Base-by-base conservation (phyloP, 1,140 invertebrate genomes). In the Drosophila gunungcola region DNA sequence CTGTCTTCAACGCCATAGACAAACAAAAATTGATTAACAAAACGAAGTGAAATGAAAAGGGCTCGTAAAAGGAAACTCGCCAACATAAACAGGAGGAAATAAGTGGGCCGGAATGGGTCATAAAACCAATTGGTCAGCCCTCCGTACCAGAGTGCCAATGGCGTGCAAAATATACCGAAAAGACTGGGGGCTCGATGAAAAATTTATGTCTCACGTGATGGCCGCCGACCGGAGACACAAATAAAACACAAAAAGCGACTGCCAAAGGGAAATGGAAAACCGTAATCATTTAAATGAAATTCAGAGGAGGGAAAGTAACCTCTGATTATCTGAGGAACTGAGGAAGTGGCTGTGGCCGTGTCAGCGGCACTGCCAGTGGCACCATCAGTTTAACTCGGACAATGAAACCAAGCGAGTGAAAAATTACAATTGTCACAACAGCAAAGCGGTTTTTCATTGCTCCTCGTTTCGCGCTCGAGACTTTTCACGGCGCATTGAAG, bases 371-470 rank as follows among this genome's bases (percentile, higher is more conserved):
- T 67, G 63, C 32, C 32, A 63, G 41, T 55, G 65, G 34, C 64
- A 70, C 42, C 67, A 70, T 70, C 67, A 69, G 67, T 70, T 70
- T 49, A 55, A 69, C 67, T 70, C 67, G 65, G 65, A 70, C 67
- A 70, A 70, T 70, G 52, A 85, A 89, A 67, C 79, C 84, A 89
- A 89, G 84, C 84, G 73, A 89, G 84, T 88, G 84, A 89, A 80
- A 89, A 89, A 89, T 89, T 74, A 89, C 84, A 80, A 89, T 89
- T 89, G 84, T 89, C 84, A 89, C 84, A 89, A 74, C 77, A 89
- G 61, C 84, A 89, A 89, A 89, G 89, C 84, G 79, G 73, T 84
- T 74, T 89, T 89, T 89, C 84, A 88, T 88, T 83, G 82, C 62
- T 62, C 43, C 61, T 68, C 45, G 29, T 49, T 21, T 21, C 16